These are phyloP conservation scores for Monodelphis domestica DNA, from an alignment of 2,797 vertebrate species.

Conservation along the genomic window DNA sequence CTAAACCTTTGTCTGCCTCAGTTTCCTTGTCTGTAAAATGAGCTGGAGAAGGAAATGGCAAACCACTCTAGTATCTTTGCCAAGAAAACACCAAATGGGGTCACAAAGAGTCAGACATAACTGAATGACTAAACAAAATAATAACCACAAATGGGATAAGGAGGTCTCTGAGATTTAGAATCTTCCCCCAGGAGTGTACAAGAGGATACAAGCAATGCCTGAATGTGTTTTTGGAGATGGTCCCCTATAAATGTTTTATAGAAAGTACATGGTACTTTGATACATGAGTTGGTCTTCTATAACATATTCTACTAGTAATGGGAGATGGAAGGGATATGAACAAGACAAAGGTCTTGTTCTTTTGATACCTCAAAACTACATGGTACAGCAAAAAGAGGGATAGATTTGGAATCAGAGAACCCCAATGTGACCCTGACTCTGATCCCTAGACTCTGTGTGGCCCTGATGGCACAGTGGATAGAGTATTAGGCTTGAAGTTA, in stretches of 20 bases:
- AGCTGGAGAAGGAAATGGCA: too few relatives aligned
- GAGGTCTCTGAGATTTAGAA: background rate
- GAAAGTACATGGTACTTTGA: background rate
- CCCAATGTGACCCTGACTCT: background rate
- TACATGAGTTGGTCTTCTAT: background rate
- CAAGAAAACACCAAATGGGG: too few relatives aligned
- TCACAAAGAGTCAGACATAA: too few relatives aligned
- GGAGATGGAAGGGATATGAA: background rate
- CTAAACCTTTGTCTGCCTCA: too few relatives aligned
- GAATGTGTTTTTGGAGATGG: background rate
- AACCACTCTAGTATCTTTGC: too few relatives aligned
- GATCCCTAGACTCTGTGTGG: background rate
- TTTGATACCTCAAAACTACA: background rate
- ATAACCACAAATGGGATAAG: too few relatives aligned
- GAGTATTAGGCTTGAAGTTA: background rate
- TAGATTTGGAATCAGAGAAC: background rate
- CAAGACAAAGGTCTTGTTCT: background rate
- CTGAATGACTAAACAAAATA: too few relatives aligned
- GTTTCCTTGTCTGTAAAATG: too few relatives aligned
- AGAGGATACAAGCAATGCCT: background rate
- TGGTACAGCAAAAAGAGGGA: background rate
- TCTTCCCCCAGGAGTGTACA: background rate
- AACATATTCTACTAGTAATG: background rate
- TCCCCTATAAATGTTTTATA: conserved; percentile 3
- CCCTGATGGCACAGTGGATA: background rate